Conservation (phyloP, 2,797 vertebrate genomes). For the Apodemus agrarius region DNA sequence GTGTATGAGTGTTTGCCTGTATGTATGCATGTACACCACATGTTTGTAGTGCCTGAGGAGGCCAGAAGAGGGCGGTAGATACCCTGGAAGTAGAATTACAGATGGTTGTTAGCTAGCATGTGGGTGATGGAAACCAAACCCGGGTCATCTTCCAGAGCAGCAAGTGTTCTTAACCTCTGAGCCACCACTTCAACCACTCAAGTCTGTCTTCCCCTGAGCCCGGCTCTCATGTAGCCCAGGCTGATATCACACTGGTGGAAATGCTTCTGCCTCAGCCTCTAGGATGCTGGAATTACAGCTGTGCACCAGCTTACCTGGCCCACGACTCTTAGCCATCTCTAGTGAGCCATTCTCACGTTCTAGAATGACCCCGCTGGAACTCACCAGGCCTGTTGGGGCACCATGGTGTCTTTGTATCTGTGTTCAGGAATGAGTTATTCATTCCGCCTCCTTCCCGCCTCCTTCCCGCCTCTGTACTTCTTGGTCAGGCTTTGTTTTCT, state of each 20-base stretch:
- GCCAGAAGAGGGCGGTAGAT: not conserved
- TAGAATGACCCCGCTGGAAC: not conserved
- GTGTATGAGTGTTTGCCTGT: not conserved
- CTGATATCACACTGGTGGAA: not conserved
- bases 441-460: fast-evolving
- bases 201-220: not conserved
- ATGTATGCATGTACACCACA: not conserved
- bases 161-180: not conserved
- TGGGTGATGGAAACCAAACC: not conserved
- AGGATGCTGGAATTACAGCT: conserved; percentile 12
- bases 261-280: not conserved
- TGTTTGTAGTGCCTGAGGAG: not conserved
- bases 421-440: not conserved
- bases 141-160: not conserved
- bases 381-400: not conserved
- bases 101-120: not conserved
- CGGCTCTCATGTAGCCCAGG: not conserved
- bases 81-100: not conserved
- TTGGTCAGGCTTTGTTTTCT: not conserved
- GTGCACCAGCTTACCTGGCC: not conserved
- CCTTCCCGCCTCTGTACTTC: not conserved
- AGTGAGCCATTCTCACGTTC: not conserved
- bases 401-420: not conserved
- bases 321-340: not conserved
- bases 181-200: not conserved